phyloP scores from a whole-genome alignment of 2,113 vertebrate genomes.

The Asarcornis scutulata region DNA sequence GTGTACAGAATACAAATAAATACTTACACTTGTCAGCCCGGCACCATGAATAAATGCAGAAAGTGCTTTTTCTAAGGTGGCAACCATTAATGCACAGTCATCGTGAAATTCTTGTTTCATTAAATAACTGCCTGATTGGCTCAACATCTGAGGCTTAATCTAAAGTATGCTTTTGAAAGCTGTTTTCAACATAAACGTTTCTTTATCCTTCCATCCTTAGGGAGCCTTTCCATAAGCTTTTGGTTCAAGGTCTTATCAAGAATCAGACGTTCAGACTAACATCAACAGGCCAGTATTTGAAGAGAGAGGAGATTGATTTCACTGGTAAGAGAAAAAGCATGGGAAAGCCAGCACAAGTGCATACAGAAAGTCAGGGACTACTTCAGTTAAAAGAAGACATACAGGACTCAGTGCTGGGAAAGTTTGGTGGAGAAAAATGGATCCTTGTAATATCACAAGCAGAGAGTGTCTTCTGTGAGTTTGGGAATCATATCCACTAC shows the following conservation, averaged over 20 bases:
- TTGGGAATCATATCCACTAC: background rate
- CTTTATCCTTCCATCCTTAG: slow-evolving; percentile 69
- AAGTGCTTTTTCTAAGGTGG: background rate
- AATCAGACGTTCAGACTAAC: slow-evolving; percentile 88
- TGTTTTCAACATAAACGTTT: background rate
- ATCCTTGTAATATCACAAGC: background rate
- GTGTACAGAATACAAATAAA: slow-evolving; percentile 5
- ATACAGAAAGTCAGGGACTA: background rate
- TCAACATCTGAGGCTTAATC: background rate
- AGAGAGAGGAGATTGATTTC: slow-evolving; percentile 87
- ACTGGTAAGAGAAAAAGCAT: slow-evolving; percentile 79
- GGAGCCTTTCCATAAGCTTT: slow-evolving; percentile 93
- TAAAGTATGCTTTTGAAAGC: background rate
- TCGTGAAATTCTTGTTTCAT: slow-evolving; percentile 31
- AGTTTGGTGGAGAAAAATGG: background rate
- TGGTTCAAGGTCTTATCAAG: slow-evolving; percentile 97
- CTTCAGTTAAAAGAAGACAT: background rate
- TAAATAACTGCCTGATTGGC: background rate
- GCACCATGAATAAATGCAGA: background rate
- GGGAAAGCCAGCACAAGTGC: background rate
- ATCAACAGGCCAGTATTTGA: slow-evolving; percentile 86
- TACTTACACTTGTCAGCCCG: background rate
- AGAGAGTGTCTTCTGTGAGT: background rate
- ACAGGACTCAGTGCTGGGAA: background rate
- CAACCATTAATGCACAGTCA: background rate